Conservation (phyloP, 2,113 vertebrate species). For the Poicephalus meyeri region DNA sequence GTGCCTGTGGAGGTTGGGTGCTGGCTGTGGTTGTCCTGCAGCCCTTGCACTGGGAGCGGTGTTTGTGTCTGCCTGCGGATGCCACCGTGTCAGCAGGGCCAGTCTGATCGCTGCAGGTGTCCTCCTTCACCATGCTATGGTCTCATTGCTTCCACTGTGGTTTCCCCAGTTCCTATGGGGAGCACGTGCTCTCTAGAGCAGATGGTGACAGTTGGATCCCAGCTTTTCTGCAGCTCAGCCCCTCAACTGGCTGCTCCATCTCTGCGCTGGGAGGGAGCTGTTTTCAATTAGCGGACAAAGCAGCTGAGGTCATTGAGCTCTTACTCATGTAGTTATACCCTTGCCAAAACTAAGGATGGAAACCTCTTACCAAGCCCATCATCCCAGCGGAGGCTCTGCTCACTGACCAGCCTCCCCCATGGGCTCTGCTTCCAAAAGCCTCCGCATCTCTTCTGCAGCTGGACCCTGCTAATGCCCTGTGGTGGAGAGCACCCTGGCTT, state of each 20-base stretch:
- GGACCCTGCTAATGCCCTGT: rapidly evolving
- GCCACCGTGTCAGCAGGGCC: not conserved
- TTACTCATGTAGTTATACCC: not conserved
- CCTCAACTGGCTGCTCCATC: rapidly evolving
- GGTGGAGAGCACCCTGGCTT: not conserved
- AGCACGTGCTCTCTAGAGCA: rapidly evolving
- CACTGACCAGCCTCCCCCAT: rapidly evolving
- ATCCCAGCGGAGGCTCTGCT: not conserved
- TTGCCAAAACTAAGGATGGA: not conserved
- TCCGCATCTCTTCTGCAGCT: rapidly evolving
- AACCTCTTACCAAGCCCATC: not conserved
- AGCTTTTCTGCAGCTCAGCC: not conserved
- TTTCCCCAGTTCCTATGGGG: not conserved
- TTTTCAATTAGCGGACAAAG: not conserved
- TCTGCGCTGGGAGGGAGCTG: not conserved
- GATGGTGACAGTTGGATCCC: not conserved
- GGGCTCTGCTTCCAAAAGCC: not conserved
- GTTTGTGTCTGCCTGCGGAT: no score
- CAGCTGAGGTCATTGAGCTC: not conserved
- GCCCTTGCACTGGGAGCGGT: not conserved
- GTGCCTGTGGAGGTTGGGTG: rapidly evolving
- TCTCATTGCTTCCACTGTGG: not conserved
- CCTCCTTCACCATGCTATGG: not conserved
- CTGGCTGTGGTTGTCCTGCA: not conserved
- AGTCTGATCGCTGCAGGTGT: not conserved